A percentile compares a stretch with the other conserved stretches of the same genome.
These are phyloP conservation scores for Abrostola tripartita DNA, from an alignment of 2,888 invertebrate genomes.

Conservation along the genomic window DNA sequence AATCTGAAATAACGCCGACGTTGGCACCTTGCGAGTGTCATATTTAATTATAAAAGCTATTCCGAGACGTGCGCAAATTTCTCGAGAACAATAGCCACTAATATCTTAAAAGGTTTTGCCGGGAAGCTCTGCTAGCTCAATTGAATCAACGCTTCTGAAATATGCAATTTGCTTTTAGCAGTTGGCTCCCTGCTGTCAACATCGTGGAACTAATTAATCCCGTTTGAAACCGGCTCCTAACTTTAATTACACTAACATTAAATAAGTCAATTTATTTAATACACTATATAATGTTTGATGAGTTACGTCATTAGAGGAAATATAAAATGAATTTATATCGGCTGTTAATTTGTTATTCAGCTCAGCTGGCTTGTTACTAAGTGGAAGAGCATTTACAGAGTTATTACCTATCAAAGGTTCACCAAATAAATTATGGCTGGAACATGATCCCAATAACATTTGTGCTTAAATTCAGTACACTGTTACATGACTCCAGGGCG, in stretches of 20 bases:
- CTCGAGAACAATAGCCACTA: constrained; percentile 53
- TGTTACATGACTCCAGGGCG: too few species aligned
- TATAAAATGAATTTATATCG: too few species aligned
- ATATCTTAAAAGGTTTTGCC: constrained; percentile 59
- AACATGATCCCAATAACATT: too few species aligned
- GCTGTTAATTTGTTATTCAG: too few species aligned
- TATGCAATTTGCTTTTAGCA: constrained; percentile 34
- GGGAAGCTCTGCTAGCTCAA: constrained; percentile 39
- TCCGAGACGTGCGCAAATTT: constrained; percentile 41
- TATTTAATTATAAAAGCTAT: constrained; percentile 51
- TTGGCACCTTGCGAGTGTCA: constrained; percentile 36
- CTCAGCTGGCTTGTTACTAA: too few species aligned
- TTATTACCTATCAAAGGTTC: too few species aligned
- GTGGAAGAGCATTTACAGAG: too few species aligned
- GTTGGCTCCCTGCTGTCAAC: constrained; percentile 4
- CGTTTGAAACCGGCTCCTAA: not conserved
- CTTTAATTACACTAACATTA: not conserved
- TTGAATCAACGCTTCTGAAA: constrained; percentile 46
- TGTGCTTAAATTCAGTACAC: too few species aligned
- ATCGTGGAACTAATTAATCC: constrained; percentile 16
- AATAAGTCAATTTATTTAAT: not conserved
- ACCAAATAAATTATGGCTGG: too few species aligned
- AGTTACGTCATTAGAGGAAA: not conserved
- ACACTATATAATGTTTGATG: not conserved
- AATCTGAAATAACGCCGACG: constrained; percentile 19